These are phyloP conservation scores for Erythrolamprus reginae DNA, from an alignment of 2,113 vertebrate genomes.

Conservation along the genomic window DNA sequence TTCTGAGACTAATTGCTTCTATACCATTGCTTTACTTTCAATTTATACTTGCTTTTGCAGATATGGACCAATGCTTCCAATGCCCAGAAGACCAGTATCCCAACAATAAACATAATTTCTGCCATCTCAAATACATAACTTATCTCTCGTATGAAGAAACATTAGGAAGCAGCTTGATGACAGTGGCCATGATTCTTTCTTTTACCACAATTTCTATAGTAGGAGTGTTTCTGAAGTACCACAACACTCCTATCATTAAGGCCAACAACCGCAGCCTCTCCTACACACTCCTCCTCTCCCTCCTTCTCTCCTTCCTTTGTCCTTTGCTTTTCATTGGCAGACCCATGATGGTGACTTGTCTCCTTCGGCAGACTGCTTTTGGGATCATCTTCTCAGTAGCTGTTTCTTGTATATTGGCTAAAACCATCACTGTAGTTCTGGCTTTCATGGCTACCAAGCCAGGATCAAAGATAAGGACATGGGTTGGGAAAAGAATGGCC, in stretches of 20 bases:
- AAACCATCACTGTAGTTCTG: background rate
- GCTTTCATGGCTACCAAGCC: background rate
- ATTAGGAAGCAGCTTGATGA: background rate
- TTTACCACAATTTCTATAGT: background rate
- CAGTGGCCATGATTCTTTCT: background rate
- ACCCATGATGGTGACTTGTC: background rate
- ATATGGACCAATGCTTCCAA: background rate
- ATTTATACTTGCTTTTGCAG: background rate
- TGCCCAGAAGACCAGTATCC: background rate
- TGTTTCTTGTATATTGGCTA: background rate
- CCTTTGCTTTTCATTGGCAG: background rate
- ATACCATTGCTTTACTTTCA: background rate
- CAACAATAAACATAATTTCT: background rate
- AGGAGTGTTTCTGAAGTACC: background rate
- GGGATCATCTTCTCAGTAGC: background rate
- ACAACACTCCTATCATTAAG: background rate
- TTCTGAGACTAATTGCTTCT: background rate
- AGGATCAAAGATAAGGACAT: background rate
- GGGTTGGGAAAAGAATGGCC: background rate
- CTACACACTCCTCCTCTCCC: background rate
- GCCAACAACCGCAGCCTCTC: background rate
- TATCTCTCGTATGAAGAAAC: background rate
- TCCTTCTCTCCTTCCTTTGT: background rate
- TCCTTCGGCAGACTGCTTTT: background rate
- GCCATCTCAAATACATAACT: background rate